These are phyloP conservation scores for Myotis yumanensis DNA, from an alignment of 2,113 vertebrate genomes.

Conservation along the genomic window DNA sequence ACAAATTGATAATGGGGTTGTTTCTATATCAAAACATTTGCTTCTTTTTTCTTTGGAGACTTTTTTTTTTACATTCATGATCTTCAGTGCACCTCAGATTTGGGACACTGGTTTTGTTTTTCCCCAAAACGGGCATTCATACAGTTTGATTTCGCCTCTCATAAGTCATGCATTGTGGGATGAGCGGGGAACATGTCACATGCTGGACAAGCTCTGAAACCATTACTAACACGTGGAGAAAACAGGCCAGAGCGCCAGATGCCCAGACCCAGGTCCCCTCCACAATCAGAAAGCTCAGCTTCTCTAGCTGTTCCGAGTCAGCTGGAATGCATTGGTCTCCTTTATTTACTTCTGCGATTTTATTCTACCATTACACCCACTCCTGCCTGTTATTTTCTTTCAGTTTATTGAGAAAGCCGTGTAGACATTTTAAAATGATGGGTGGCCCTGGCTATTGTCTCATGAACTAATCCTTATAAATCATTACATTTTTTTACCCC, in stretches of 20 bases:
- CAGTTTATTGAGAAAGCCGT: constrained; percentile 25
- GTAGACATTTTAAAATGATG: constrained; percentile 28
- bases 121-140: background rate
- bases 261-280: background rate
- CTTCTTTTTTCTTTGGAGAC: background rate
- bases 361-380: background rate
- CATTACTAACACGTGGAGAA: background rate
- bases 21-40: background rate
- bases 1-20: background rate
- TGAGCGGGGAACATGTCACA: background rate
- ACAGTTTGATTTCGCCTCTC: background rate
- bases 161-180: background rate
- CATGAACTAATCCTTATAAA: background rate
- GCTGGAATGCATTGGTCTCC: background rate
- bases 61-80: background rate
- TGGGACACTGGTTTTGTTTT: background rate
- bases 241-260: background rate
- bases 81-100: background rate
- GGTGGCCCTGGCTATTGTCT: background rate
- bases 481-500: constrained; percentile 18
- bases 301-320: background rate
- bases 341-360: background rate
- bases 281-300: background rate
- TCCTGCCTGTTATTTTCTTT: constrained; percentile 1
- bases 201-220: background rate